Conservation (phyloP, 2,113 vertebrate species). For the Acinonyx jubatus region DNA sequence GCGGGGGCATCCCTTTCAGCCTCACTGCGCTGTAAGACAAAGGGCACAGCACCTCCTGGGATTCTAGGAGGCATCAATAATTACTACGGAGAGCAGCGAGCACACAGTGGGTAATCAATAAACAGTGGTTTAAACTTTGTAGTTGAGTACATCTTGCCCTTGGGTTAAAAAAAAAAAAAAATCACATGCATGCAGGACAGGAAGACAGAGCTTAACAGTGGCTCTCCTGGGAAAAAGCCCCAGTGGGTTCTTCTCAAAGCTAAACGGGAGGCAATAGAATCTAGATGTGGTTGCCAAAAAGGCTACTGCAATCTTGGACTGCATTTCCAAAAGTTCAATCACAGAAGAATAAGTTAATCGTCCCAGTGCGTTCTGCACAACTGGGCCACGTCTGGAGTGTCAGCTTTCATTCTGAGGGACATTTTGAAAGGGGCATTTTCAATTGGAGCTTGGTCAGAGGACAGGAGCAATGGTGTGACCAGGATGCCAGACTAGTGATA, state of each 20-base stretch:
- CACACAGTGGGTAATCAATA: not conserved
- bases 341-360: slow-evolving; percentile 6
- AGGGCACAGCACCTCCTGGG: not conserved
- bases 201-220: not conserved
- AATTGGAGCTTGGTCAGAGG: not conserved
- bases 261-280: not conserved
- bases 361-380: not conserved
- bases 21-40: not conserved
- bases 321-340: not conserved
- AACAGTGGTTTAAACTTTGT: not conserved
- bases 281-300: not conserved
- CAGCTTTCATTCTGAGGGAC: not conserved
- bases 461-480: not conserved
- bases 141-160: not conserved
- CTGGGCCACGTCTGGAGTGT: not conserved
- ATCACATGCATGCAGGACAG: not conserved
- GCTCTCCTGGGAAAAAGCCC: not conserved
- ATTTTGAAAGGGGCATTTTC: not conserved
- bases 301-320: not conserved
- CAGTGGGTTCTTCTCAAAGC: not conserved
- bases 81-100: not conserved
- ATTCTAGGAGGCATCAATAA: not conserved
- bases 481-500: not conserved
- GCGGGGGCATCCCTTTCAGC: not conserved
- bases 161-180: not conserved